Percentiles rank a stretch among this genome's conserved stretches.
Conservation (phyloP, 1,140 invertebrate genomes). For the Habropoda laboriosa region DNA sequence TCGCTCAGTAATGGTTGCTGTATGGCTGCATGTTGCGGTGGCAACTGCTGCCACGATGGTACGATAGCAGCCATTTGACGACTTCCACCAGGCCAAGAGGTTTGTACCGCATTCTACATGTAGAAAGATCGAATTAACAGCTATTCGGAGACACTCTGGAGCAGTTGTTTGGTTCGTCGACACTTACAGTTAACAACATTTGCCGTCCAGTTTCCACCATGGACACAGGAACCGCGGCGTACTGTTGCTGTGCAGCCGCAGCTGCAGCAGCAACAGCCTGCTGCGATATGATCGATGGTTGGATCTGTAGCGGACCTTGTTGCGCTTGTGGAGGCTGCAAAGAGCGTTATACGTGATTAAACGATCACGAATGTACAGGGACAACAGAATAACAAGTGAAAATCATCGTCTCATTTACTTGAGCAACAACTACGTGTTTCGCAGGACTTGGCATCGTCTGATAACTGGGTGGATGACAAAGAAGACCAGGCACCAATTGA, state of each 20-base stretch:
- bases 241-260: slow-evolving; percentile 88
- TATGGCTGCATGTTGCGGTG: slow-evolving; percentile 87
- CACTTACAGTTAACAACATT: slow-evolving; percentile 85
- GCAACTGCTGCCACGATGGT: slow-evolving; percentile 93
- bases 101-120: slow-evolving; percentile 88
- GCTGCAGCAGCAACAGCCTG: slow-evolving; percentile 83
- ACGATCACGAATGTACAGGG: background rate
- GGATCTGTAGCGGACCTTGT: slow-evolving; percentile 84
- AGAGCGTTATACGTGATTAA: slow-evolving; percentile 2
- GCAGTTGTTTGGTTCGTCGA: too few relatives aligned
- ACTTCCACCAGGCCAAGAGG: slow-evolving; percentile 90
- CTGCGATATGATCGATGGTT: slow-evolving; percentile 86
- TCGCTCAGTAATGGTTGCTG: slow-evolving; percentile 88
- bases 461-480: slow-evolving; percentile 92
- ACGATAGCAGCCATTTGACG: slow-evolving; percentile 92
- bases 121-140: background rate
- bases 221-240: slow-evolving; percentile 92
- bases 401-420: slow-evolving; percentile 69
- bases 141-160: background rate
- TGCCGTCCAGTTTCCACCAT: slow-evolving; percentile 90
- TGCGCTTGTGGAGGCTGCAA: slow-evolving; percentile 78
- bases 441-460: slow-evolving; percentile 92
- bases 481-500: slow-evolving; percentile 94
- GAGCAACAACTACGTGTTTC: slow-evolving; percentile 93
- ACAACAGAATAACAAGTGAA: background rate